Evolutionary conservation across 2,113 vertebrate genomes (phyloP).

Genomic region (Eulemur rufifrons): DNA sequence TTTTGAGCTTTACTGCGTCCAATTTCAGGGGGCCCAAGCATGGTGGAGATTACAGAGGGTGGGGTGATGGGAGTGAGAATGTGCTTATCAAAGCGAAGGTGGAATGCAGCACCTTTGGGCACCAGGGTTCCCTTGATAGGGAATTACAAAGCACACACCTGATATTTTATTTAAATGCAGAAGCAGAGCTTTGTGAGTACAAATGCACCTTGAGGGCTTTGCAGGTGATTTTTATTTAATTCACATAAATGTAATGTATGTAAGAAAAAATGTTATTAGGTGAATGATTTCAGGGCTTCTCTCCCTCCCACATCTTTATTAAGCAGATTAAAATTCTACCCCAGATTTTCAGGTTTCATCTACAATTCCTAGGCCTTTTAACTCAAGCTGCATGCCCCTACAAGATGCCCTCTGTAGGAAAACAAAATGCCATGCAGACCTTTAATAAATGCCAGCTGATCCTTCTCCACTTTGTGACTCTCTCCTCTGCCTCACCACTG

Average conservation of each 20-base stretch:
- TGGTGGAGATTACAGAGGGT: neutral
- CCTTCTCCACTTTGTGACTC: neutral
- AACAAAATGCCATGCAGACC: slow-evolving; percentile 55
- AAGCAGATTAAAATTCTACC: neutral
- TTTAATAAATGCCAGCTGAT: slow-evolving; percentile 42
- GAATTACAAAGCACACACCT: neutral
- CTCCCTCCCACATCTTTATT: neutral
- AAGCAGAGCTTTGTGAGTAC: neutral
- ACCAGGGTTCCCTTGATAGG: neutral
- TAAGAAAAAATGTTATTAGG: neutral
- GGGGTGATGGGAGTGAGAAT: neutral
- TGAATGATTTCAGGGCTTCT: neutral
- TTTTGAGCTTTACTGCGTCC: neutral
- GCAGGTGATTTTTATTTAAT: neutral
- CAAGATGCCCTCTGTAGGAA: slow-evolving; percentile 24
- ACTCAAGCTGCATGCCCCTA: neutral
- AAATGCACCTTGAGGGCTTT: neutral
- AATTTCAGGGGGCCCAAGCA: neutral
- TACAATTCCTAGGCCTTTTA: neutral
- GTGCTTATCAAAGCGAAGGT: neutral
- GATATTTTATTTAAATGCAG: neutral
- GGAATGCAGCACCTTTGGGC: neutral
- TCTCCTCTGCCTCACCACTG: neutral
- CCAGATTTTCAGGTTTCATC: neutral
- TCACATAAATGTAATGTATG: neutral